Percentiles rank a stretch among this genome's conserved stretches.
These are phyloP conservation scores for Actinernus sp. DNA, from an alignment of 92 coral and sea anemone species.

Conservation along the genomic window DNA sequence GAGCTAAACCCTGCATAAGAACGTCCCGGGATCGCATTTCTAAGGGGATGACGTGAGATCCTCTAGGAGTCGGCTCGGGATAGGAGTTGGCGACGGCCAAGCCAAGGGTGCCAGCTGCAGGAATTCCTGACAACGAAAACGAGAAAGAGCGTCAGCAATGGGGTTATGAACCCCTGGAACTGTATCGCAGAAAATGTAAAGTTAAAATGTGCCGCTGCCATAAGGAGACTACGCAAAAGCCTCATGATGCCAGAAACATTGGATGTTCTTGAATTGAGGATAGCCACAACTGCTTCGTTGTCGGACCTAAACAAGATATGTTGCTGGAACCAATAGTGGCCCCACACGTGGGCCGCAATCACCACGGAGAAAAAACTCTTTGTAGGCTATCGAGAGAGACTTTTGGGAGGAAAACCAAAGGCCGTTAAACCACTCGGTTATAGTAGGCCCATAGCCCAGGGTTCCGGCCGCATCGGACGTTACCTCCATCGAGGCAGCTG, in stretches of 20 bases:
- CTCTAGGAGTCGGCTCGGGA: slow-evolving; percentile 22
- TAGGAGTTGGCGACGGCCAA: slow-evolving; percentile 1
- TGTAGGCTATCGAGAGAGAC: no score
- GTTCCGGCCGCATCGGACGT: slow-evolving; percentile 18
- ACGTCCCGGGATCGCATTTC: neutral
- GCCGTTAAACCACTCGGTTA: no score
- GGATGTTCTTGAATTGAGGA: no score
- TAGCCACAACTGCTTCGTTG: no score
- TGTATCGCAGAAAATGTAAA: slow-evolving; percentile 49
- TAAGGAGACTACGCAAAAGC: slow-evolving; percentile 33
- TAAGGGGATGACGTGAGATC: slow-evolving; percentile 7
- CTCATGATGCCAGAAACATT: slow-evolving; percentile 22
- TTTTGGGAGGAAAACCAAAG: no score
- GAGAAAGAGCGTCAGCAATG: no score
- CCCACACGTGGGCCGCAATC: no score
- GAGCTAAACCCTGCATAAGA: slow-evolving; percentile 9
- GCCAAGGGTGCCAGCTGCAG: slow-evolving; percentile 43
- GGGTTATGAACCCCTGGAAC: slow-evolving; percentile 46
- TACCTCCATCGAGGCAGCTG: neutral
- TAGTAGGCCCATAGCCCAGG: slow-evolving; percentile 37
- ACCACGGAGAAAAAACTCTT: slow-evolving; percentile 49
- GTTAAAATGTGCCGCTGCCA: slow-evolving; percentile 21
- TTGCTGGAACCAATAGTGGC: no score
- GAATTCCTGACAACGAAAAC: slow-evolving; percentile 60
- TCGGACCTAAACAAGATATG: no score